These are phyloP conservation scores for Cranoglanis bouderius DNA, from an alignment of 2,113 vertebrate species.

Conservation along the genomic window DNA sequence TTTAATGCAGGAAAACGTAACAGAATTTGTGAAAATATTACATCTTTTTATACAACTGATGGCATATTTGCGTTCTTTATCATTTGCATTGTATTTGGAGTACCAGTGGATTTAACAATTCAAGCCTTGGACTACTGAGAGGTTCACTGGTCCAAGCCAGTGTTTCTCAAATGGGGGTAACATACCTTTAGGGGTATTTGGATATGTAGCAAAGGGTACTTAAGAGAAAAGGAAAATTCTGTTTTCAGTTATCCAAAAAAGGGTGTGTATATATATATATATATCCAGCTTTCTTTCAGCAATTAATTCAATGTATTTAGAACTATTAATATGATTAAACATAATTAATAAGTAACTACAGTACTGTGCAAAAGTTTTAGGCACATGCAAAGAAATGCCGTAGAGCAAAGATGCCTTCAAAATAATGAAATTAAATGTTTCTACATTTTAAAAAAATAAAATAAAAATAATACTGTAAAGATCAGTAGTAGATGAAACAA, in stretches of 20 bases:
- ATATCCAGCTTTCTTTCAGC: too few relatives aligned
- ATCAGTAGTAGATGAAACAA: too few relatives aligned
- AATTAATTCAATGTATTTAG: too few relatives aligned
- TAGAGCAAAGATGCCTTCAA: too few relatives aligned
- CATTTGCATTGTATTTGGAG: not conserved
- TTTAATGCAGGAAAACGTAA: not conserved
- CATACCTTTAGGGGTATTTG: not conserved
- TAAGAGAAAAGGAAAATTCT: not conserved
- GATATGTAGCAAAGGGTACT: not conserved
- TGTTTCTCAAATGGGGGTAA: not conserved
- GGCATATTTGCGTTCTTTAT: not conserved
- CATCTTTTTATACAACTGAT: not conserved
- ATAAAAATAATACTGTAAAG: too few relatives aligned
- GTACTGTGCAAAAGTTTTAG: too few relatives aligned
- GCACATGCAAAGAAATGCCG: too few relatives aligned
- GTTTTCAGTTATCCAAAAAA: not conserved
- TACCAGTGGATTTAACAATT: not conserved
- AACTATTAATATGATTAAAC: too few relatives aligned
- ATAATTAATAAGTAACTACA: too few relatives aligned
- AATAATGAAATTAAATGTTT: too few relatives aligned
- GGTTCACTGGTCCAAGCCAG: not conserved
- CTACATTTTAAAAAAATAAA: too few relatives aligned
- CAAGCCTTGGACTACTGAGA: not conserved
- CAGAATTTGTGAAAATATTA: not conserved
- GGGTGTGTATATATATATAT: too few relatives aligned